Base-by-base conservation (phyloP, 2,888 invertebrate species). In the Aplocera efformata region DNA sequence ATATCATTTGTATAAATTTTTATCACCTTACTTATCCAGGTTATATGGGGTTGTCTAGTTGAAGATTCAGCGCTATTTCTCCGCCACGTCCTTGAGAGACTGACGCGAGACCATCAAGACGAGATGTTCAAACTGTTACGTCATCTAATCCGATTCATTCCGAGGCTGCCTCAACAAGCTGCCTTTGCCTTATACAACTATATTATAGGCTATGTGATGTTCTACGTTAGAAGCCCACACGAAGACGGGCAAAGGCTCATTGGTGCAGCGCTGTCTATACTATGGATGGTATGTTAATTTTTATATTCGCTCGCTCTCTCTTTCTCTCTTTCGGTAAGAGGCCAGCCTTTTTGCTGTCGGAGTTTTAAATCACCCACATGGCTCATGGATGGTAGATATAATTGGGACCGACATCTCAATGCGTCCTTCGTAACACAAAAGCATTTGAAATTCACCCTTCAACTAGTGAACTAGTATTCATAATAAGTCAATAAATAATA, bases 131-230 rank as follows among this genome's bases (percentile, higher is more conserved):
- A 98, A 78, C 89, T 95, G 53, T 76, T 99, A 8, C 91, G 99
- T 1, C 97, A 98, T 67, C 88, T 99, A 34, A 96, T 99, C 48
- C 90, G 98, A 41, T 97, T 98, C 72, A 95, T 98, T 31, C 96
- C 97, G 1, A 93, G 96, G 29, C 80, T 99, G 43, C 98, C 99
- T 0, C 96, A 97, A 56, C 99, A 99, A 78, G 98, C 99, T 0
- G 99, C 99, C 0, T 99, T 98, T 79, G 97, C 98, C 0, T 81
- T 99, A 1, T 98, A 99, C 79, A 99, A 99, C 88, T 99, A 99
- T 65, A 95, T 99, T 60, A 99, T 99, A 58, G 99, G 99, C 1
- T 99, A 98, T 69, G 96, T 99, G 1, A 99, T 99, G 99, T 99
- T 98, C 84, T 99, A 99, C 67, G 98, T 99, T 1, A 90, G 99